These are phyloP conservation scores for Anguilla obscura DNA, from an alignment of 2,797 vertebrate species.

Conservation along the genomic window DNA sequence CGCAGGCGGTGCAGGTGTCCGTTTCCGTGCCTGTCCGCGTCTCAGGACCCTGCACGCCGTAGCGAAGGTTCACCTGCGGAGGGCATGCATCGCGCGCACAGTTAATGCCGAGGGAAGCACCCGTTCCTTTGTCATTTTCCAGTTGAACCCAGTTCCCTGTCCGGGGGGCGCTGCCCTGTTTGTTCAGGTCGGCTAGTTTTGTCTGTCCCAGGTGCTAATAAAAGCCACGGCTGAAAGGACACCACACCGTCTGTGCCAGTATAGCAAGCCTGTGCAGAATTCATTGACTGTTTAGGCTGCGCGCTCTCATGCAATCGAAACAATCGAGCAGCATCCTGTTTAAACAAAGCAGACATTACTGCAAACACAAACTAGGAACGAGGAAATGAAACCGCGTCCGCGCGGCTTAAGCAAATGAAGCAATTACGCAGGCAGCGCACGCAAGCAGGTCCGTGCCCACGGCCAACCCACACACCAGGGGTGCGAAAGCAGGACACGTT, in stretches of 20 bases:
- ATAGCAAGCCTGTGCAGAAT: not conserved
- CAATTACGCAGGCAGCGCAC: not conserved
- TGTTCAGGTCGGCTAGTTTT: not conserved
- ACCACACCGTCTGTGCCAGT: not conserved
- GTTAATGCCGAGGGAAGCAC: not conserved
- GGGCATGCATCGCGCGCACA: not conserved
- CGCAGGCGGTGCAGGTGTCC: conserved; percentile 96
- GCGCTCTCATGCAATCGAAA: not conserved
- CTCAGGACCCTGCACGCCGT: conserved; percentile 90
- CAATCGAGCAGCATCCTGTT: not conserved
- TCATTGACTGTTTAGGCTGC: not conserved
- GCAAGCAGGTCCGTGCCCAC: not conserved
- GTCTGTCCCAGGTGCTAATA: not conserved
- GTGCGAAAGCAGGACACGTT: not conserved
- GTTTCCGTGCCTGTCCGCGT: conserved; percentile 95
- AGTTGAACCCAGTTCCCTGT: not conserved
- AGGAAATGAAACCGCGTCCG: not conserved
- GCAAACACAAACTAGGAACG: not conserved
- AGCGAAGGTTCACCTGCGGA: conserved; percentile 90
- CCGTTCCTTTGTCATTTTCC: not conserved
- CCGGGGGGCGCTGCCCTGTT: not conserved
- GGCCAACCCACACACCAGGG: not conserved
- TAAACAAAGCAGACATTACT: not conserved
- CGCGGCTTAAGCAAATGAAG: not conserved
- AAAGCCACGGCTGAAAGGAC: not conserved